phyloP scores from a whole-genome alignment of 2,113 vertebrate genomes.

The Baryphthengus martii region DNA sequence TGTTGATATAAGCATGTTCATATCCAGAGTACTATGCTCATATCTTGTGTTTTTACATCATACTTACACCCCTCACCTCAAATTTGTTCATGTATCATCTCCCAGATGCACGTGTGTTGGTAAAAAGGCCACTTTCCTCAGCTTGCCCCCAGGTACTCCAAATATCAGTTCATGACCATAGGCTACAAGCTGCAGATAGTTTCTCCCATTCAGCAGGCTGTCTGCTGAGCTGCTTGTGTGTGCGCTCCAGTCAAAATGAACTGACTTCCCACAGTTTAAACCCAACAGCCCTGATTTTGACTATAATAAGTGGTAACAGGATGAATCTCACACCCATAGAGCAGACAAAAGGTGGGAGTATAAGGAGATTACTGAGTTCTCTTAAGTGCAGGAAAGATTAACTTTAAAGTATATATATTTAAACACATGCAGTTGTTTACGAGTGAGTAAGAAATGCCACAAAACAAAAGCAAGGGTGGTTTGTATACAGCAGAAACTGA shows the following conservation, averaged over 20 bases:
- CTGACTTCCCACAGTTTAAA: not conserved
- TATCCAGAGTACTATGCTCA: not conserved
- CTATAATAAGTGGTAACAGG: not conserved
- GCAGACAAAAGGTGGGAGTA: not conserved
- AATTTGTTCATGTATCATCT: not conserved
- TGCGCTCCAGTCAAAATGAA: not conserved
- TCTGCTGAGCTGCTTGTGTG: not conserved
- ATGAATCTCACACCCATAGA: not conserved
- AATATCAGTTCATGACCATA: not conserved
- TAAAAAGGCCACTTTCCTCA: not conserved
- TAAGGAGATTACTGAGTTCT: not conserved
- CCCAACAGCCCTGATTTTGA: not conserved
- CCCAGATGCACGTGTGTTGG: accelerated
- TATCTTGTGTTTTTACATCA: not conserved
- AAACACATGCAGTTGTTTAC: not conserved
- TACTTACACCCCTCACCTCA: not conserved
- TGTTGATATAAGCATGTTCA: accelerated
- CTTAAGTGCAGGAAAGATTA: not conserved
- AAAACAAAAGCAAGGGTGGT: not conserved
- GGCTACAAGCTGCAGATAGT: not conserved
- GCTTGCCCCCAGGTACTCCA: not conserved
- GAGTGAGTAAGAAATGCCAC: not conserved
- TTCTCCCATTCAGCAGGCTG: not conserved
- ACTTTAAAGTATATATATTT: not conserved
- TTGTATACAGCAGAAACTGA: not conserved